A percentile compares a stretch with the other conserved stretches of the same genome.
These are phyloP conservation scores for Nannoperca australis DNA, from an alignment of 2,797 vertebrate genomes.

Conservation along the genomic window DNA sequence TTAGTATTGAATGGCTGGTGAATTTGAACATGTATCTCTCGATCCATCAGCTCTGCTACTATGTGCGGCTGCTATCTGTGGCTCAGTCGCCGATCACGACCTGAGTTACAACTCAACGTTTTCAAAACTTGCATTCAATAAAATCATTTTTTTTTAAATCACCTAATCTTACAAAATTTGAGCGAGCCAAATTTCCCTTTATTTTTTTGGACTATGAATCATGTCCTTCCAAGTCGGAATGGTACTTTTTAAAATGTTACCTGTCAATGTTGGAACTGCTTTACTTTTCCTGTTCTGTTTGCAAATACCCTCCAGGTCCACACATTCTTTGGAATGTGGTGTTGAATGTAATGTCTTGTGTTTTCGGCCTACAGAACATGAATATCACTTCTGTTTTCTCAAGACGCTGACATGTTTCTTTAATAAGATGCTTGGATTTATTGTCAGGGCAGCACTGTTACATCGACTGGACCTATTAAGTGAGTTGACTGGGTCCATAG, in stretches of 20 bases:
- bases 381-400: conserved; percentile 35
- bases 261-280: not conserved
- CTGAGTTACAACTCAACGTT: not conserved
- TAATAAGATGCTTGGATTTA: conserved; percentile 71
- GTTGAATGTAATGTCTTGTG: conserved; percentile 9
- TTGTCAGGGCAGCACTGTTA: conserved; percentile 34
- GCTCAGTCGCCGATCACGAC: not conserved
- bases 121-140: not conserved
- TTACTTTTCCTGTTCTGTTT: not conserved
- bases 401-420: conserved; percentile 39
- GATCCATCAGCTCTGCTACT: not conserved
- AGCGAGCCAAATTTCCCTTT: not conserved
- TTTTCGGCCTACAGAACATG: conserved; percentile 21
- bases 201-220: not conserved
- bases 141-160: no score
- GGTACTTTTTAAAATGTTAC: not conserved
- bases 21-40: no score
- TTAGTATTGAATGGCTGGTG: no score
- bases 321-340: not conserved
- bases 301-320: not conserved
- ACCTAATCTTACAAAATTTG: no score
- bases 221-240: not conserved
- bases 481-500: conserved; percentile 42
- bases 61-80: no score
- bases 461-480: conserved; percentile 56